These are phyloP conservation scores for Eumerus sabulonum DNA, from an alignment of 2,888 invertebrate species.

Conservation along the genomic window DNA sequence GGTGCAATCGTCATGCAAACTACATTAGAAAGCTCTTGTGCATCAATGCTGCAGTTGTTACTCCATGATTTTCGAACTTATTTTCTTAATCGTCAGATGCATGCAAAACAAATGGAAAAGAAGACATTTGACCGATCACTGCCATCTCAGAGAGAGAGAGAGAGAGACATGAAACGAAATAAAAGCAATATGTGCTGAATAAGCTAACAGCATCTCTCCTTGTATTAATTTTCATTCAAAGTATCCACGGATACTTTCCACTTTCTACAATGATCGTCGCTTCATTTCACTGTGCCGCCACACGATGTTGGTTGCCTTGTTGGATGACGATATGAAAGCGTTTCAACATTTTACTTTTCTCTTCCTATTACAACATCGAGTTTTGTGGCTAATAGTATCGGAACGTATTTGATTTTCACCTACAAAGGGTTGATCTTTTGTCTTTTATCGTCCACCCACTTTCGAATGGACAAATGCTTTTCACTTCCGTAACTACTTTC, in stretches of 20 bases:
- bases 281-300: slow-evolving; percentile 43
- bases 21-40: no score
- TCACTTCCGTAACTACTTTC: slow-evolving; percentile 36
- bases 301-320: no score
- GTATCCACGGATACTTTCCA: slow-evolving; percentile 59
- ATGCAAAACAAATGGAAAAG: no score
- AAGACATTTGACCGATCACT: no score
- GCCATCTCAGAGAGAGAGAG: no score
- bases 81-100: no score
- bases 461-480: slow-evolving; percentile 5
- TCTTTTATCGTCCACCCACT: slow-evolving; percentile 5
- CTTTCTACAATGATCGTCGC: slow-evolving; percentile 54
- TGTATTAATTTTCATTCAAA: slow-evolving; percentile 61
- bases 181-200: no score
- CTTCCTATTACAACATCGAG: slow-evolving; percentile 51
- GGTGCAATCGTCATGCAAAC: no score
- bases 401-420: slow-evolving; percentile 1
- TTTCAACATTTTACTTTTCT: slow-evolving; percentile 18
- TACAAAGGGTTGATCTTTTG: slow-evolving; percentile 43
- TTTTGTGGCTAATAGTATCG: slow-evolving; percentile 32
- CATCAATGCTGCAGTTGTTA: no score
- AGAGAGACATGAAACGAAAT: no score
- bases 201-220: slow-evolving; percentile 40
- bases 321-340: slow-evolving; percentile 48
- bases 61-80: no score